These are phyloP conservation scores for Cylindroiulus punctatus DNA, from an alignment of 2,888 invertebrate genomes.

Conservation along the genomic window DNA sequence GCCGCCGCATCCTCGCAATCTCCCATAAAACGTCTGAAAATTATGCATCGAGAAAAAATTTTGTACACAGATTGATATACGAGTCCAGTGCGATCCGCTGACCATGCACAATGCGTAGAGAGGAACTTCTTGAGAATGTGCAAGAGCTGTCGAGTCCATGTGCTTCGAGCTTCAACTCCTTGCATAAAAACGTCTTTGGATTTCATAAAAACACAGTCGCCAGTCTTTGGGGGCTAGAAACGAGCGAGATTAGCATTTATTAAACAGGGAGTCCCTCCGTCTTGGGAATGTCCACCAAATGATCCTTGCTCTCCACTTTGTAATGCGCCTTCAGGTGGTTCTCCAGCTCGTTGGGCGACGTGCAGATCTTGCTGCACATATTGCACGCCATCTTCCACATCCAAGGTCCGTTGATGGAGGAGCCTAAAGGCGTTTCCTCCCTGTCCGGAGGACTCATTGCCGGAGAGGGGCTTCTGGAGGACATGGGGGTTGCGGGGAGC, in stretches of 20 bases:
- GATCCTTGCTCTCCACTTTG: slow-evolving; percentile 51
- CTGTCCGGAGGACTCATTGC: slow-evolving; percentile 39
- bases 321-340: slow-evolving; percentile 60
- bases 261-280: slow-evolving; percentile 52
- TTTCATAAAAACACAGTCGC: slow-evolving; percentile 23
- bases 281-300: slow-evolving; percentile 51
- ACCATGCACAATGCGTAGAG: slow-evolving; percentile 13
- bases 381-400: slow-evolving; percentile 61
- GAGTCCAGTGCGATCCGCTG: slow-evolving; percentile 17
- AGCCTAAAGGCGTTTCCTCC: background rate
- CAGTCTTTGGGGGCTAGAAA: slow-evolving; percentile 45
- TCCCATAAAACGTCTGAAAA: slow-evolving; percentile 21
- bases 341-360: slow-evolving; percentile 60
- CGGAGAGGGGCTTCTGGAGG: slow-evolving; percentile 46
- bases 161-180: background rate
- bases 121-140: slow-evolving; percentile 40
- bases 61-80: slow-evolving; percentile 35
- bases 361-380: slow-evolving; percentile 60
- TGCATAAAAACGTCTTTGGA: slow-evolving; percentile 40
- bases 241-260: background rate
- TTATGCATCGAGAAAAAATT: slow-evolving; percentile 32
- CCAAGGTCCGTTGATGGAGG: slow-evolving; percentile 57
- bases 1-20: slow-evolving; percentile 39
- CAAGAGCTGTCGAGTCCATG: slow-evolving; percentile 7
- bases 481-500: slow-evolving; percentile 8